phyloP scores from a whole-genome alignment of 2,113 vertebrate species.

The Tachuris rubrigastra region DNA sequence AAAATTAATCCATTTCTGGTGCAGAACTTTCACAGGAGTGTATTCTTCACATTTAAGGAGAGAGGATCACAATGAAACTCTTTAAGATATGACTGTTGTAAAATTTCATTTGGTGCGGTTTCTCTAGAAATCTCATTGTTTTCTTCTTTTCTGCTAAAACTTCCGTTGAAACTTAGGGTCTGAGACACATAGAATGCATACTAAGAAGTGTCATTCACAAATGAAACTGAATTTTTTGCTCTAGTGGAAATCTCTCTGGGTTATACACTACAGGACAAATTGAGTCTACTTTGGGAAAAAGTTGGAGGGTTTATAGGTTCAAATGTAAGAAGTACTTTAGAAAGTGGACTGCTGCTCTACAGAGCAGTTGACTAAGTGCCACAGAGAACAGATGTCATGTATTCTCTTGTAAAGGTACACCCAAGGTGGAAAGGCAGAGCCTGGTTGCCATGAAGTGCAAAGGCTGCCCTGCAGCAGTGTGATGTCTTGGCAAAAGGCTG shows the following conservation, averaged over 20 bases:
- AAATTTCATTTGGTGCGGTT: not conserved
- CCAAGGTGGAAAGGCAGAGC: not conserved
- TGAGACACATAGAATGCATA: not conserved
- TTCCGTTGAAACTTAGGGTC: not conserved
- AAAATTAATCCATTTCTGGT: not conserved
- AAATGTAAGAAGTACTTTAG: not conserved
- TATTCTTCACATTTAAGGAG: not conserved
- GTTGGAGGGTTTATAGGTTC: not conserved
- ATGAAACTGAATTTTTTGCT: not conserved
- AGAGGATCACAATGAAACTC: not conserved
- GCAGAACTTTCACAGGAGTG: not conserved
- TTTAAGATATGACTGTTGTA: not conserved
- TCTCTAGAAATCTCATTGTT: not conserved
- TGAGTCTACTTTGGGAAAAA: not conserved
- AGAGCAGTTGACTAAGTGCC: not conserved
- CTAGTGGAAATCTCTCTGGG: not conserved
- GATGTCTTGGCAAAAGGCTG: not conserved
- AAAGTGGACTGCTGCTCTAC: not conserved
- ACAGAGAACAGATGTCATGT: not conserved
- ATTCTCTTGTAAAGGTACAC: not conserved
- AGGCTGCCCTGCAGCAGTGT: not conserved
- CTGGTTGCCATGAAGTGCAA: not conserved
- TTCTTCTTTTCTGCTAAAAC: not conserved
- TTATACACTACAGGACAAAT: not conserved
- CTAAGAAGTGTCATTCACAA: not conserved